Percentiles rank a stretch among this genome's conserved stretches.
phyloP scores from a whole-genome alignment of 2,888 invertebrate species.

The Escarpia spicata region DNA sequence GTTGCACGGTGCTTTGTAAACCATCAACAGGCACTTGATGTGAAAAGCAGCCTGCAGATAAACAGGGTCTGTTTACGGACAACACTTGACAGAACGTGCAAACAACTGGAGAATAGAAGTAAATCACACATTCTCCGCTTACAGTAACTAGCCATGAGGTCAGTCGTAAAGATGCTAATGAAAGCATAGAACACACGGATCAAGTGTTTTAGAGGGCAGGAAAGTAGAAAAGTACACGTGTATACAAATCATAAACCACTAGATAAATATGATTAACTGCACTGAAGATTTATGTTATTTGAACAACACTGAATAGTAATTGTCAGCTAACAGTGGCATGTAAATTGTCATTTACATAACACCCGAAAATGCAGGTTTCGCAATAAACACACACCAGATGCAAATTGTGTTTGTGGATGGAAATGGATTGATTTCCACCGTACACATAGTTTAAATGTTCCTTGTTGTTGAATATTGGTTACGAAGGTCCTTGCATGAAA shows the following conservation, averaged over 20 bases:
- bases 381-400: not conserved
- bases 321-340: not conserved
- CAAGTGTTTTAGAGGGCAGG: not conserved
- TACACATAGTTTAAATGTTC: no score
- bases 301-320: not conserved
- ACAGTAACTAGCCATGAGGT: not conserved
- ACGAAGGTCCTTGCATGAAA: no score
- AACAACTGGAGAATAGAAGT: not conserved
- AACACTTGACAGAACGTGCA: slow-evolving; percentile 6
- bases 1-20: not conserved
- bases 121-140: not conserved
- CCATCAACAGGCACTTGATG: not conserved
- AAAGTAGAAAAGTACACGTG: not conserved
- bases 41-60: not conserved
- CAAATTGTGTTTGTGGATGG: not conserved
- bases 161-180: not conserved
- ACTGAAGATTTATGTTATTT: not conserved
- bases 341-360: not conserved
- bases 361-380: not conserved
- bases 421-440: not conserved
- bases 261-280: not conserved
- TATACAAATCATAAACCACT: not conserved
- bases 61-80: not conserved
- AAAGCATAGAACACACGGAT: not conserved
- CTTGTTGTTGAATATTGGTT: no score